A percentile compares a stretch with the other conserved stretches of the same genome.
Evolutionary conservation across 2,888 invertebrate species (phyloP).

Genomic region (Sarcophaga caerulescens): DNA sequence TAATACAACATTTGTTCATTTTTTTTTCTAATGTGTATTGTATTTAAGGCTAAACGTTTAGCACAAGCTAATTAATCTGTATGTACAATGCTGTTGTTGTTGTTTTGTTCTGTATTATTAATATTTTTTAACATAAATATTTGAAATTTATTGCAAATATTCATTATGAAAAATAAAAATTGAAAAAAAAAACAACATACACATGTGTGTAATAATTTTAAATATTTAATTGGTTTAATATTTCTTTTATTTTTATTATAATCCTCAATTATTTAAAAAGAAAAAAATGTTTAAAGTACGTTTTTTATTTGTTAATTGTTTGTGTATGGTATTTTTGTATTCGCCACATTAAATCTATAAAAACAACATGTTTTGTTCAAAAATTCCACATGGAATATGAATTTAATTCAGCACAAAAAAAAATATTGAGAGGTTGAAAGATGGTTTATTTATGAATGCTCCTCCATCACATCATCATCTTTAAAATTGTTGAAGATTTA

Average conservation of each 20-base stretch:
- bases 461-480: no score
- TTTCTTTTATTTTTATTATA: constrained; percentile 48
- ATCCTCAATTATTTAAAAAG: constrained; percentile 34
- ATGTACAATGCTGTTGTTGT: not conserved
- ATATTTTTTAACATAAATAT: not conserved
- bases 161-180: not conserved
- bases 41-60: not conserved
- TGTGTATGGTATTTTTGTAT: no score
- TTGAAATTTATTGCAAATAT: not conserved
- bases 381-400: no score
- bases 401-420: no score
- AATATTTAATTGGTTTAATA: constrained; percentile 39
- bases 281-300: no score
- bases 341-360: no score
- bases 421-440: no score
- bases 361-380: no score
- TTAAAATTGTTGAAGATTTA: no score
- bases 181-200: not conserved
- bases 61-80: not conserved
- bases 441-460: no score
- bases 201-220: constrained; percentile 34
- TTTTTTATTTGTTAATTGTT: no score
- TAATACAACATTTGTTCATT: not conserved
- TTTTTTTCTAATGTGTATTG: not conserved
- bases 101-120: not conserved